Conservation (phyloP, 1,140 invertebrate species). For the Antheraea pernyi region DNA sequence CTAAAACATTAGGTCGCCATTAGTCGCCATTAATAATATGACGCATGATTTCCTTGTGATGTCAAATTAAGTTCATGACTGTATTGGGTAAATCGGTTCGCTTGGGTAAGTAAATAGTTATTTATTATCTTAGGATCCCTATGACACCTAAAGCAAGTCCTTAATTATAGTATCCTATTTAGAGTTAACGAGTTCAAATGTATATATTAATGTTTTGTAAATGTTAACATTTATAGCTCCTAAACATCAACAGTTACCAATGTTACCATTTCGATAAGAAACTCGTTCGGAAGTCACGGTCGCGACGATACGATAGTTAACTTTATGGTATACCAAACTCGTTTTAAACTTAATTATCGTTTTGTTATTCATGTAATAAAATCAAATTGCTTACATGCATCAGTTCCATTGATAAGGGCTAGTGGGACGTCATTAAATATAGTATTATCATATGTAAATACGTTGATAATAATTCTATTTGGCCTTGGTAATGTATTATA, state of each 20-base stretch:
- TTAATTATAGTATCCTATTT: no score
- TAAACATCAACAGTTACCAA: constrained; percentile 2
- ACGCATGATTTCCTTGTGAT: no score
- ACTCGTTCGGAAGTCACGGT: constrained; percentile 9
- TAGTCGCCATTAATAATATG: no score
- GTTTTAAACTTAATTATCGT: constrained; percentile 4
- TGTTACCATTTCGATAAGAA: constrained; percentile 7
- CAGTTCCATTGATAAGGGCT: constrained; percentile 8
- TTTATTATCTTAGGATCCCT: no score
- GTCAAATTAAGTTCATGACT: no score
- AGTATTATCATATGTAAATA: not conserved
- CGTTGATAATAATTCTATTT: not conserved
- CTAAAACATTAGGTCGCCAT: no score
- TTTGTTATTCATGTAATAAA: constrained; percentile 13
- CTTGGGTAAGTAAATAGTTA: no score
- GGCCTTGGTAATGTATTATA: not conserved
- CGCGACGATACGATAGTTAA: not conserved
- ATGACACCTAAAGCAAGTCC: no score
- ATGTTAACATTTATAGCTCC: not conserved
- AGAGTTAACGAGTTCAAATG: no score
- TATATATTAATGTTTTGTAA: no score
- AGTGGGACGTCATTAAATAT: not conserved
- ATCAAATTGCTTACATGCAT: constrained; percentile 4
- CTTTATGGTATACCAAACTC: not conserved
- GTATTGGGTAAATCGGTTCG: no score